phyloP scores from a whole-genome alignment of 2,888 invertebrate species.

The Oxycera nigricornis region DNA sequence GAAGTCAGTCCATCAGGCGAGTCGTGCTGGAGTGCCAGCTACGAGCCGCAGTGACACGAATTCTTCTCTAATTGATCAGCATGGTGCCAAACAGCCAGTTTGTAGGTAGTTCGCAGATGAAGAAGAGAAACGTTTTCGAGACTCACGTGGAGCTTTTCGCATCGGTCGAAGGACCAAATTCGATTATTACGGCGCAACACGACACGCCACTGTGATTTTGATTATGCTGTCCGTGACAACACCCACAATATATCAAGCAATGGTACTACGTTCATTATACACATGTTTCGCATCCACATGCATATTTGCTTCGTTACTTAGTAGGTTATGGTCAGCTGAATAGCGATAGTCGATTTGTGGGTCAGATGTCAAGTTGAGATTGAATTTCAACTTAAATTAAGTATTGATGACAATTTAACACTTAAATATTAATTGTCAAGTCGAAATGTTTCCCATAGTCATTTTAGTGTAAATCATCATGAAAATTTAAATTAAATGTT shows the following conservation, averaged over 20 bases:
- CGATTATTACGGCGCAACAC: slow-evolving; percentile 9
- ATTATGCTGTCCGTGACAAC: slow-evolving; percentile 22
- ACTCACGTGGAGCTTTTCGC: slow-evolving; percentile 14
- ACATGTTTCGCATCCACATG: neutral
- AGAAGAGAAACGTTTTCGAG: neutral
- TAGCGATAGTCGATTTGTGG: slow-evolving; percentile 3
- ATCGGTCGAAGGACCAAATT: slow-evolving; percentile 8
- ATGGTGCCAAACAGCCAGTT: neutral
- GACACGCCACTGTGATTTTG: slow-evolving; percentile 25
- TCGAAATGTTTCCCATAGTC: neutral
- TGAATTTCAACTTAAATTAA: neutral
- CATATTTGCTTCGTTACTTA: neutral
- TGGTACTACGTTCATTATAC: neutral
- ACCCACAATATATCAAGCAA: slow-evolving; percentile 17
- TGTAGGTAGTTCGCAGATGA: neutral
- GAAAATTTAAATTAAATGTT: no score
- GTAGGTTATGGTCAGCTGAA: slow-evolving; percentile 23
- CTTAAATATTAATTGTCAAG: no score
- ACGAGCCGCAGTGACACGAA: slow-evolving; percentile 23
- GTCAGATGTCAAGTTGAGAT: slow-evolving; percentile 9
- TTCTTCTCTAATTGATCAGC: slow-evolving; percentile 35
- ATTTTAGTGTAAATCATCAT: no score
- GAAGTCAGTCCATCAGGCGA: neutral
- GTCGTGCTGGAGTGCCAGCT: neutral
- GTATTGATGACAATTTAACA: no score